Base-by-base conservation (phyloP, 2,797 vertebrate genomes). In the Silurus lanzhouensis region DNA sequence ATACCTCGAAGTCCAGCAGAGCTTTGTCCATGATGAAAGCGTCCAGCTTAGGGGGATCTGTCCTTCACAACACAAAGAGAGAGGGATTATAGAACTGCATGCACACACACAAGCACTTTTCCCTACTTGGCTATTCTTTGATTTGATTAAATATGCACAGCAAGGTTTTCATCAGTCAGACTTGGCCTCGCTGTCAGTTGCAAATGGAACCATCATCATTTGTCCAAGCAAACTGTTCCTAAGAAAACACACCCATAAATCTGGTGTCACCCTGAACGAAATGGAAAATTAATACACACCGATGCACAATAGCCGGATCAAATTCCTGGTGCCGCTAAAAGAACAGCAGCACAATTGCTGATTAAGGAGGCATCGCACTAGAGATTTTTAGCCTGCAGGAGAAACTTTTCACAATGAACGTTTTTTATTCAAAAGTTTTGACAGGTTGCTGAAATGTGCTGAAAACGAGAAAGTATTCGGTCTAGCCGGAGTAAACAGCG, bases 1-100 rank as follows among this genome's bases (percentile, higher is more conserved):
- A 98, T 13, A 98, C 97, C 88, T 98, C 97, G 0, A 97, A 98
- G 89, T 98, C 97, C 84, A 98, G 91, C 22, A 98, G 94, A 0
- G 97, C 96, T 86, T 98, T 98, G 92, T 98, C 97, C 97, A 98
- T 98, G 94, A 98, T 98, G 93, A 98, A 98, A 84, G 97, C 97
- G 0, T 97, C 96, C 67, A 98, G 96, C 63, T 93, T 94, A 84
- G 97, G 95, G 0, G 97, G 96, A 93, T 97, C 95, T n/a, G 96
- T 96, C 95, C 97, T 98, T 94, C 75, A 95, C 88, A 91, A 93
- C 91, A 94, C 76, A 93, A 84, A 61, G 82, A 44, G 86, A 79
- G 5, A 38, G 0, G 0, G 86, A 87, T 83, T 89, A 89, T 82
- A 87, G 74, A 84, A 87, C 74, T 84, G 74, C 71, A 84, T 81